phyloP scores from a whole-genome alignment of 2,113 vertebrate genomes.

The Stigmatopora nigra region DNA sequence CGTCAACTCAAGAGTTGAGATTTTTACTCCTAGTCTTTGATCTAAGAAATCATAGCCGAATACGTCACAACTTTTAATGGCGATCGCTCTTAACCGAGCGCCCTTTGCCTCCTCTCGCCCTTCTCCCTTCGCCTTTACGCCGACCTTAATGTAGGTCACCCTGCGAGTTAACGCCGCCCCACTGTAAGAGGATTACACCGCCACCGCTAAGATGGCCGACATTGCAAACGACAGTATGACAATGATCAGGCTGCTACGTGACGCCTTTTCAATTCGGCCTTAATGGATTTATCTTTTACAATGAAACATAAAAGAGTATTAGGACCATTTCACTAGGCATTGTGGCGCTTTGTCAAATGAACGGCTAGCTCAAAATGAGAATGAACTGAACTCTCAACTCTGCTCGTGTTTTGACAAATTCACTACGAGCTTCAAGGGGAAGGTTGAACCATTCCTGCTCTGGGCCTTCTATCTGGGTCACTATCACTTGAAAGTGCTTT shows the following conservation, averaged over 20 bases:
- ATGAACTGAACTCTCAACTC: background rate
- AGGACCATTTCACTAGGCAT: background rate
- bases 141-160: constrained; percentile 62
- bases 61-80: background rate
- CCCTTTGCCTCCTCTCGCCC: constrained; percentile 33
- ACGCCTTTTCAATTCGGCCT: background rate
- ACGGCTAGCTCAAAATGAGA: background rate
- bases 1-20: background rate
- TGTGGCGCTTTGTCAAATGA: too few relatives aligned
- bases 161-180: constrained; percentile 41
- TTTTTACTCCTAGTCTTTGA: background rate
- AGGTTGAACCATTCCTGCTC: constrained; percentile 32
- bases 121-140: constrained; percentile 47
- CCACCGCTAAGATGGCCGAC: constrained; percentile 39
- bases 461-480: constrained; percentile 10
- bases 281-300: background rate
- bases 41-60: background rate
- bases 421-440: constrained; percentile 6
- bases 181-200: constrained; percentile 65
- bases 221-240: constrained; percentile 35
- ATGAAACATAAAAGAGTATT: background rate
- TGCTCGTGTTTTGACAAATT: background rate
- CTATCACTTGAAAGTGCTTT: background rate
- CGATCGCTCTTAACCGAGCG: background rate
- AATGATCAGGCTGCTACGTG: background rate